A percentile compares a stretch with the other conserved stretches of the same genome.
Evolutionary conservation across 2,888 invertebrate species (phyloP).

Genomic region (Dorcus parallelipipedus): DNA sequence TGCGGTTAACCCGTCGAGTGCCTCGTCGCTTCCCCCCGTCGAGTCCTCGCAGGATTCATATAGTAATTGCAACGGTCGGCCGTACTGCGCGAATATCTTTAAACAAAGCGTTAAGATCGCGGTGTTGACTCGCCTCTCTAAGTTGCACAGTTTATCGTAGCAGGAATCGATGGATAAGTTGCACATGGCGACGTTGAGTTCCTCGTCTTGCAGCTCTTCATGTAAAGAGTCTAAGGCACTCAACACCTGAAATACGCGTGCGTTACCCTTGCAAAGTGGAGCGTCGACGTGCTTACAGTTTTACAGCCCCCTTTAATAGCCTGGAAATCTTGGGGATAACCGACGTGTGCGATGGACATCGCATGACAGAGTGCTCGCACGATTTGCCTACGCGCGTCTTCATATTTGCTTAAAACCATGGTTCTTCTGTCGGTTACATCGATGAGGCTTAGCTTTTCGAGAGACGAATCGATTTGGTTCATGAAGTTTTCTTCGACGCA

Average conservation of each 20-base stretch:
- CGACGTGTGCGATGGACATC: slow-evolving; percentile 46
- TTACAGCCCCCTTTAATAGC: slow-evolving; percentile 55
- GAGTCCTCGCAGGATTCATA: slow-evolving; percentile 31
- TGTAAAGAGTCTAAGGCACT: slow-evolving; percentile 52
- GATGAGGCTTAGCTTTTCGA: slow-evolving; percentile 38
- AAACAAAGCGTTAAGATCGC: slow-evolving; percentile 59
- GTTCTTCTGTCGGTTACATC: slow-evolving; percentile 25
- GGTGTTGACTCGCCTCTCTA: slow-evolving; percentile 65
- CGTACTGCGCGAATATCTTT: slow-evolving; percentile 45
- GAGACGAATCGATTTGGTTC: slow-evolving; percentile 40
- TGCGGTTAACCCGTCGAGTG: slow-evolving; percentile 55
- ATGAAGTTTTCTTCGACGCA: slow-evolving; percentile 28
- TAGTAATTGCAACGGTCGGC: slow-evolving; percentile 34
- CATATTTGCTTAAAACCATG: slow-evolving; percentile 16
- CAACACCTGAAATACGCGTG: slow-evolving; percentile 48
- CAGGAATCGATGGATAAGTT: slow-evolving; percentile 59
- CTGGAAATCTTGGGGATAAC: slow-evolving; percentile 37
- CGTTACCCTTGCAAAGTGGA: neutral
- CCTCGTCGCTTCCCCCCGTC: slow-evolving; percentile 44
- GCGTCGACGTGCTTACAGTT: slow-evolving; percentile 47
- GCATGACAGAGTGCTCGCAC: slow-evolving; percentile 46
- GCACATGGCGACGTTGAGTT: slow-evolving; percentile 52
- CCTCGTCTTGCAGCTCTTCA: slow-evolving; percentile 48
- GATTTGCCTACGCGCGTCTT: slow-evolving; percentile 29
- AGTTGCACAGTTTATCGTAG: slow-evolving; percentile 59